Evolutionary conservation across 2,113 vertebrate species (phyloP), one percentile per base, ranked within the genome.

Genomic region (Apodemus speciosus): DNA sequence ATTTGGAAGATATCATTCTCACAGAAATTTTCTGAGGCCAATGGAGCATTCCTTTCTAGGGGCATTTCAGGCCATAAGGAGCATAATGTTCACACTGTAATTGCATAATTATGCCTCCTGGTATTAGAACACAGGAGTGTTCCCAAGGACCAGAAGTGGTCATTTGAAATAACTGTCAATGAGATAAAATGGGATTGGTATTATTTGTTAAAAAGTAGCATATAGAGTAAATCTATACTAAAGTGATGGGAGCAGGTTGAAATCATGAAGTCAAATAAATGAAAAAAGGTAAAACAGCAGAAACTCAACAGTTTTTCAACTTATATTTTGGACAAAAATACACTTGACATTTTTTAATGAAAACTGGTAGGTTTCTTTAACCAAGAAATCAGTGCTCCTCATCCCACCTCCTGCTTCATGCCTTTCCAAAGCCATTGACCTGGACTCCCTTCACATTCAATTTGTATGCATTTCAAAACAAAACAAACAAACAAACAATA

Each of bases 351-450:
- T 97, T 91, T 88, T 64, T 89, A 79, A 75, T 53, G 81, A 96
- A 85, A 92, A 38, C 60, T 80, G 69, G 75, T 38, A 92, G 92
- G 95, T 35, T 32, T 84, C 73, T 32, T 88, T 95, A 95, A 94
- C 60, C 38, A 88, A 92, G 68, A 91, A 96, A 97, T 91, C 49
- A 93, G 85, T 58, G 10, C 32, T 93, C 53, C 64, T 94, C 90
- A 85, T 92, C 93, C 83, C 38, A 53, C 46, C 64, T 80, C 68
- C 66, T 20, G 93, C 84, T 94, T 43, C 27, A 10, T 97, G 91
- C 71, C 60, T 93, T 98, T 97, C 91, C 89, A 96, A 84, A 97
- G 95, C 75, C 90, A 76, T 94, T 96, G 94, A 98, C 96, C 95
- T 97, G 97, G 96, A 96, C 94, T 95, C 90, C 35, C 51, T 91